Conservation (phyloP, 2,113 vertebrate species). For the Campylomormyrus numenius region DNA sequence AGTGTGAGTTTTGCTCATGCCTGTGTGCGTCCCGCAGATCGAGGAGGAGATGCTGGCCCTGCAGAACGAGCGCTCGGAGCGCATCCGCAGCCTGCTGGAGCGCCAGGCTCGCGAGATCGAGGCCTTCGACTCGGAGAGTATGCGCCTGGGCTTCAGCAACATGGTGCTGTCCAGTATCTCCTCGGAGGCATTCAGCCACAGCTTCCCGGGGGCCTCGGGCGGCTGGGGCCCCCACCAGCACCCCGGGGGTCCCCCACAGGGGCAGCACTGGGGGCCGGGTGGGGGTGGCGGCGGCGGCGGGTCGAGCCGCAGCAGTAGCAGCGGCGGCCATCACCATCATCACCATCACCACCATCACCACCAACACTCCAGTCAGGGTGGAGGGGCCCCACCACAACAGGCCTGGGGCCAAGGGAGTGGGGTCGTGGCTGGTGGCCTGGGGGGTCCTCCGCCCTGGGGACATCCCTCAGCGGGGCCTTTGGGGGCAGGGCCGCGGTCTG, state of each 20-base stretch:
- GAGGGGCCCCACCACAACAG: conserved; percentile 76
- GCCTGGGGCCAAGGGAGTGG: conserved; percentile 67
- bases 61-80: conserved; percentile 86
- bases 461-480: conserved; percentile 73
- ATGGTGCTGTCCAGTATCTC: conserved; percentile 97
- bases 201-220: conserved; percentile 84
- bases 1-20: not conserved
- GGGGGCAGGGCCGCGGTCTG: conserved; percentile 70
- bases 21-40: conserved; percentile 61
- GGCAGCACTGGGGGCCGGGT: conserved; percentile 70
- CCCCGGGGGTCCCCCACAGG: conserved; percentile 72
- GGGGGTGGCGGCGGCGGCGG: conserved; percentile 40
- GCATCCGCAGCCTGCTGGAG: conserved; percentile 90
- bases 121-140: conserved; percentile 97
- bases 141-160: conserved; percentile 98
- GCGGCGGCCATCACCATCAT: conserved; percentile 63
- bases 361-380: conserved; percentile 77
- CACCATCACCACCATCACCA: conserved; percentile 73
- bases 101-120: conserved; percentile 97
- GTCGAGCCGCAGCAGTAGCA: conserved; percentile 11
- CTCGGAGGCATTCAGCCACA: conserved; percentile 90
- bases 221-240: conserved; percentile 74
- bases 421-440: conserved; percentile 69
- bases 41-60: conserved; percentile 95
- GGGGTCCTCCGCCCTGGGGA: conserved; percentile 80